Percentiles rank a stretch among this genome's conserved stretches.
phyloP scores from a whole-genome alignment of 2,888 invertebrate species.

The Microplitis deprimator region DNA sequence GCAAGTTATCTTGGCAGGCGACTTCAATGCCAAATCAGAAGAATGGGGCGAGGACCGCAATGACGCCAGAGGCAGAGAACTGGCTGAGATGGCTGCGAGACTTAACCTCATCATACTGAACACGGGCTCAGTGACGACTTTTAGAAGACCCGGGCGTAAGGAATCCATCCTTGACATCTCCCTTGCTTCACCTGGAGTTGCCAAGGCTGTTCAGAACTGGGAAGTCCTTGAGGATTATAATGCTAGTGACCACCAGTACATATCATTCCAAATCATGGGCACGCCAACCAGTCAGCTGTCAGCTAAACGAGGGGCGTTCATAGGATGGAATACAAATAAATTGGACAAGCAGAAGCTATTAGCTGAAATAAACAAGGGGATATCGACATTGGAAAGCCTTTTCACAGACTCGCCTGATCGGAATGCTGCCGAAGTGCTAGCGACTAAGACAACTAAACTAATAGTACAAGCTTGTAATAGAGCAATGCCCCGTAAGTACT shows the following conservation, averaged over 20 bases:
- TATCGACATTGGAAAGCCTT: no score
- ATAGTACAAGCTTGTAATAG: no score
- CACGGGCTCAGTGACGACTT: conserved; percentile 26
- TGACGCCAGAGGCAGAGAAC: conserved; percentile 27
- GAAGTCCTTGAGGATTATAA: not conserved
- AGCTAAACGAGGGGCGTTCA: not conserved
- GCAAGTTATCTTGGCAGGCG: conserved; percentile 43
- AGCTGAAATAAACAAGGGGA: no score
- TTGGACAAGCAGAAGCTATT: no score
- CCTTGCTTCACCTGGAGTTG: not conserved
- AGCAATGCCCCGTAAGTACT: no score
- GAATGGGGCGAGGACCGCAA: conserved; percentile 45
- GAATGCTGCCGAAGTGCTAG: no score
- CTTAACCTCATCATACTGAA: conserved; percentile 31
- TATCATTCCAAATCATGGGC: not conserved
- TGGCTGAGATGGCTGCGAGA: conserved; percentile 35
- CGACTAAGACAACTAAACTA: no score
- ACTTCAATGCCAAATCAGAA: conserved; percentile 44
- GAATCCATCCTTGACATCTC: not conserved
- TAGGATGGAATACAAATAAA: no score
- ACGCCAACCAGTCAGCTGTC: not conserved
- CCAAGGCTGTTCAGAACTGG: not conserved
- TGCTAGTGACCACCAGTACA: not conserved
- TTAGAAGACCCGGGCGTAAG: not conserved
- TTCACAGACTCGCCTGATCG: no score